Evolutionary conservation across 2,888 invertebrate genomes (phyloP).

Genomic region (Hoplodrina ambigua): DNA sequence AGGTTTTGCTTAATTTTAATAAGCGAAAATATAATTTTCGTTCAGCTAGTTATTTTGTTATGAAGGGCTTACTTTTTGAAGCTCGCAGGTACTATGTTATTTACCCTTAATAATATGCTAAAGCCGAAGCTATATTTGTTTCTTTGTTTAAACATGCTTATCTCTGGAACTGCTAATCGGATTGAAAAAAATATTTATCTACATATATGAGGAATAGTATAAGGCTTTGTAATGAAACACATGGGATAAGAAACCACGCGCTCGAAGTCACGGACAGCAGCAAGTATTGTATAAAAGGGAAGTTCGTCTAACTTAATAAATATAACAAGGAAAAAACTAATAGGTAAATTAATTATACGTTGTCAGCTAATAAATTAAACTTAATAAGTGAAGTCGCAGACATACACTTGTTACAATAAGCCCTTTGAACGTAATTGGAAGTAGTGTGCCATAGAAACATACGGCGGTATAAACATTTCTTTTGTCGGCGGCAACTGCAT

Average conservation of each 20-base stretch:
- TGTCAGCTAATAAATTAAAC: neutral
- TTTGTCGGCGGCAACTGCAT: conserved; percentile 53
- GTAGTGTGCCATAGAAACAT: conserved; percentile 44
- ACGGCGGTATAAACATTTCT: conserved; percentile 46
- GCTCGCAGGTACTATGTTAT: neutral
- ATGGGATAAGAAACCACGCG: no score
- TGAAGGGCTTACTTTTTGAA: neutral
- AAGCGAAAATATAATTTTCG: conserved; percentile 39
- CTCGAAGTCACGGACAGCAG: no score
- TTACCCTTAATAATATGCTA: no score
- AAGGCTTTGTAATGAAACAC: no score
- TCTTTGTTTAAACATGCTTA: no score
- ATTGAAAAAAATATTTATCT: no score
- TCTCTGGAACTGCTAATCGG: no score
- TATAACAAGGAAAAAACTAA: neutral
- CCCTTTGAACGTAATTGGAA: conserved; percentile 37
- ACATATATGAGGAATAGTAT: no score
- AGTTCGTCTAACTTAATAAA: neutral
- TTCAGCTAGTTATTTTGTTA: conserved; percentile 22
- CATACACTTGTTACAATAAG: conserved; percentile 22
- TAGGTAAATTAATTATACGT: neutral
- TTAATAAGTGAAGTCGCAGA: conserved; percentile 15
- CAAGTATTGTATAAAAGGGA: neutral
- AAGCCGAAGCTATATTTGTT: no score
- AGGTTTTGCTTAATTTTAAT: conserved; percentile 60